A percentile compares a stretch with the other conserved stretches of the same genome.
These are phyloP conservation scores for Drosophila affinis DNA, from an alignment of 2,888 invertebrate species.

Conservation along the genomic window DNA sequence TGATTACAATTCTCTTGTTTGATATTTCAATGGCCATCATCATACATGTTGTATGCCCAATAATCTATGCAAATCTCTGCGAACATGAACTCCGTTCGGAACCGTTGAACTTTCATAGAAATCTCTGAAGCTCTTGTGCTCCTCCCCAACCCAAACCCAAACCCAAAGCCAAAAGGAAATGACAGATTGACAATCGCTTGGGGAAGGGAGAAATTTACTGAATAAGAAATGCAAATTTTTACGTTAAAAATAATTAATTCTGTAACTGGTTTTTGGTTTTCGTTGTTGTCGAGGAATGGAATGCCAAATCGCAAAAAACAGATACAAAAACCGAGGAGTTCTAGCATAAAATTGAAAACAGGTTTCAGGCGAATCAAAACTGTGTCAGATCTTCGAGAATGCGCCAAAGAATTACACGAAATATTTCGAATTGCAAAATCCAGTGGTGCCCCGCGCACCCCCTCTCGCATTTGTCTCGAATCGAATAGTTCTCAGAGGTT, in stretches of 20 bases:
- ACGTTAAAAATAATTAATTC: conserved; percentile 27
- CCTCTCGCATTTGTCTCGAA: conserved; percentile 28
- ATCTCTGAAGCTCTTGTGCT: not conserved
- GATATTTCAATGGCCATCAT: not conserved
- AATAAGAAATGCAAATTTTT: conserved; percentile 29
- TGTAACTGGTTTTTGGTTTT: conserved; percentile 20
- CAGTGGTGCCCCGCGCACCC: conserved; percentile 27
- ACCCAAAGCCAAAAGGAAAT: conserved; percentile 6
- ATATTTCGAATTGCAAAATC: conserved; percentile 44
- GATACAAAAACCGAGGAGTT: conserved; percentile 30
- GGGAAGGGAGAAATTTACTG: conserved; percentile 30
- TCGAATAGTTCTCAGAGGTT: conserved; percentile 42
- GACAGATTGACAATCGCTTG: conserved; percentile 25
- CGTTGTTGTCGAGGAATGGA: conserved; percentile 5
- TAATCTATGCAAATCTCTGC: conserved; percentile 27
- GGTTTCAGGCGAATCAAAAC: conserved; percentile 47
- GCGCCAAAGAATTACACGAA: conserved; percentile 49
- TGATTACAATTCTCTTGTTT: conserved; percentile 1
- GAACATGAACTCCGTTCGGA: conserved; percentile 10
- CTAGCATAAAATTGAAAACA: conserved; percentile 50
- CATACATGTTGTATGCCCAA: not conserved
- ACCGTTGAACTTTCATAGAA: conserved; percentile 29
- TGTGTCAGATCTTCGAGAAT: conserved; percentile 56
- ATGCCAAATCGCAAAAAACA: conserved; percentile 19
- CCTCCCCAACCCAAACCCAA: not conserved